Base-by-base conservation (phyloP, 2,113 vertebrate species). In the Campylomormyrus tamandua region DNA sequence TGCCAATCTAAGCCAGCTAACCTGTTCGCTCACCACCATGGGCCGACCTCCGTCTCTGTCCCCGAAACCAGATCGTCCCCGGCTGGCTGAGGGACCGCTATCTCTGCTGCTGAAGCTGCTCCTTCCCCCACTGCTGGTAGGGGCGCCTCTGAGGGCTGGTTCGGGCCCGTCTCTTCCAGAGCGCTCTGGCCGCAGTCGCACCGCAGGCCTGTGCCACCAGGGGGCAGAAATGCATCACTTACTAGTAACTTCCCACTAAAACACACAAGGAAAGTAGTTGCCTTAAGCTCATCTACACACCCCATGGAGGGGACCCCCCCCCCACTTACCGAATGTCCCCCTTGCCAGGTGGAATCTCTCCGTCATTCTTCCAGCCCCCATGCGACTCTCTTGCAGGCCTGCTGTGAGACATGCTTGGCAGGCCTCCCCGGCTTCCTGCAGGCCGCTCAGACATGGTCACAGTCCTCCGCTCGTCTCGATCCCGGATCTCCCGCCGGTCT, bases 401-500 rank as follows among this genome's bases (percentile, higher is more conserved):
- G 11, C 96, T 94, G 3, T 98, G 97, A 0, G 96, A 92, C 58
- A 98, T 96, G 53, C 96, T 95, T 0, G 97, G 93, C 31, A 96
- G 93, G 2, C 94, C 45, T 0, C 92, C 92, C 90, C 96, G 92
- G 86, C 93, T 93, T n/a, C 94, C 94, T 15, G 95, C 91, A 0
- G 96, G 92, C 42, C 98, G 95, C 86, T 98, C 96, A 0, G 98
- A 96, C 90, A 99, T 96, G 4, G 97, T 96, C 21, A 97, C 96
- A 0, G 97, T 96, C 83, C 98, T 96, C 88, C 98, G 96, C 49
- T 98, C 97, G 0, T 99, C 98, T 85, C 97, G 91, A 77, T 97
- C 96, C 39, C 97, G 94, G 0, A 97, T 96, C 86, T 98, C 98
- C 66, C 98, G 94, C 31, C 98, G 95, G 90, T 99, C 97, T 0